Percentiles rank a stretch among this genome's conserved stretches.
These are phyloP conservation scores for Leptopilina drosophilae DNA, from an alignment of 2,888 invertebrate species.

Conservation along the genomic window DNA sequence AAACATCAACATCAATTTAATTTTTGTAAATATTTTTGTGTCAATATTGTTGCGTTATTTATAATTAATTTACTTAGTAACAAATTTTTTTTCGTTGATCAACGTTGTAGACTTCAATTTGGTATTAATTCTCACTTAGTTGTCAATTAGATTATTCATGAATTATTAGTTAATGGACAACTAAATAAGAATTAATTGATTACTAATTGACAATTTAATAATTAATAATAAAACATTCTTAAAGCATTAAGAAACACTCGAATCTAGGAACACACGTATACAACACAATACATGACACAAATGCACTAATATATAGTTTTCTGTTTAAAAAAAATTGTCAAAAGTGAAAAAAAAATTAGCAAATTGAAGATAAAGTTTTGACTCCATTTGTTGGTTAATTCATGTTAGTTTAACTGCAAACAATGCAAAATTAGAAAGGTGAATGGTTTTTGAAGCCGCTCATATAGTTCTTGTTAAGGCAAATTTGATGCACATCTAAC, in stretches of 20 bases:
- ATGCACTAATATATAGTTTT: conserved; percentile 23
- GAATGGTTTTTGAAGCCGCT: conserved; percentile 14
- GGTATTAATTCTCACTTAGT: too few relatives aligned
- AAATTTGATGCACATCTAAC: conserved; percentile 32
- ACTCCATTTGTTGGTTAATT: conserved; percentile 52
- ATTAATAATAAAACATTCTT: not conserved
- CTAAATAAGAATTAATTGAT: too few relatives aligned
- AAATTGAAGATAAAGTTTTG: conserved; percentile 18
- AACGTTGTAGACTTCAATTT: too few relatives aligned
- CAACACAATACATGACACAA: conserved; percentile 17
- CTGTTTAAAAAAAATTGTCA: not conserved
- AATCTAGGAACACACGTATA: not conserved
- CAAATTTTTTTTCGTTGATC: too few relatives aligned
- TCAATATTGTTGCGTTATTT: too few relatives aligned
- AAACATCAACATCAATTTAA: too few relatives aligned
- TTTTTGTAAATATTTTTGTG: too few relatives aligned
- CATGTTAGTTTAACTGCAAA: conserved; percentile 51
- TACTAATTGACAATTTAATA: too few relatives aligned
- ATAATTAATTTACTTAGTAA: too few relatives aligned
- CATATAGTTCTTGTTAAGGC: conserved; percentile 19
- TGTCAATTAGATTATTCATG: too few relatives aligned
- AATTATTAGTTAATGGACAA: too few relatives aligned
- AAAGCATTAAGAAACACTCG: not conserved
- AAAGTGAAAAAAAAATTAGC: not conserved
- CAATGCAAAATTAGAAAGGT: conserved; percentile 30